These are phyloP conservation scores for Spinibarbus caldwelli DNA, from an alignment of 2,797 vertebrate genomes.

Conservation along the genomic window DNA sequence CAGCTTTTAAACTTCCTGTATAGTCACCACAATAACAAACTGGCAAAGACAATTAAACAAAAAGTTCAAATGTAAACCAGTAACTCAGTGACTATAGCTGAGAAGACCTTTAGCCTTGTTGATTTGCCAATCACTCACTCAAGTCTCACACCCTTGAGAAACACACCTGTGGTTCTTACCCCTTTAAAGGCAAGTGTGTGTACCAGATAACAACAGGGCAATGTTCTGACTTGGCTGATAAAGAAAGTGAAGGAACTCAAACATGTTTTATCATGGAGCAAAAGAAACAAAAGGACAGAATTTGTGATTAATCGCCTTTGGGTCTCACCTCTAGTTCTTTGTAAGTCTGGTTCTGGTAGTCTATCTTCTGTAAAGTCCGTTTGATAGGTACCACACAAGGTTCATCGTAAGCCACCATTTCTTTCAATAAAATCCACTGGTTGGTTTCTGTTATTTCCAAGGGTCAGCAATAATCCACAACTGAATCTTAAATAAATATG, in stretches of 20 bases:
- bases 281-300: background rate
- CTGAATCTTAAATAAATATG: slow-evolving; percentile 25
- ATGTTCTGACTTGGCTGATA: slow-evolving; percentile 69
- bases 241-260: slow-evolving; percentile 52
- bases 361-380: slow-evolving; percentile 93
- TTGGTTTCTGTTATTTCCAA: slow-evolving; percentile 63
- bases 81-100: background rate
- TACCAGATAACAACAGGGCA: slow-evolving; percentile 71
- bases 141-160: slow-evolving; percentile 41
- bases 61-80: background rate
- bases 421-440: slow-evolving; percentile 76
- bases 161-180: slow-evolving; percentile 37
- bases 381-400: slow-evolving; percentile 92
- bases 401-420: slow-evolving; percentile 97
- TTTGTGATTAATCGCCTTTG: background rate
- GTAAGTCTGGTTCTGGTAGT: slow-evolving; percentile 87
- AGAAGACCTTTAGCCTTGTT: slow-evolving; percentile 42
- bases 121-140: slow-evolving; percentile 1
- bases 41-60: background rate
- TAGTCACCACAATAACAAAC: background rate
- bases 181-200: background rate
- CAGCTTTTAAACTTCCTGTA: background rate
- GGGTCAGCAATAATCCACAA: slow-evolving; percentile 46
- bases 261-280: slow-evolving; percentile 45
- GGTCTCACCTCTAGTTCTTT: slow-evolving; percentile 93